A percentile compares a stretch with the other conserved stretches of the same genome.
phyloP scores from a whole-genome alignment of 2,113 vertebrate genomes.

The Catharus bicknelli region DNA sequence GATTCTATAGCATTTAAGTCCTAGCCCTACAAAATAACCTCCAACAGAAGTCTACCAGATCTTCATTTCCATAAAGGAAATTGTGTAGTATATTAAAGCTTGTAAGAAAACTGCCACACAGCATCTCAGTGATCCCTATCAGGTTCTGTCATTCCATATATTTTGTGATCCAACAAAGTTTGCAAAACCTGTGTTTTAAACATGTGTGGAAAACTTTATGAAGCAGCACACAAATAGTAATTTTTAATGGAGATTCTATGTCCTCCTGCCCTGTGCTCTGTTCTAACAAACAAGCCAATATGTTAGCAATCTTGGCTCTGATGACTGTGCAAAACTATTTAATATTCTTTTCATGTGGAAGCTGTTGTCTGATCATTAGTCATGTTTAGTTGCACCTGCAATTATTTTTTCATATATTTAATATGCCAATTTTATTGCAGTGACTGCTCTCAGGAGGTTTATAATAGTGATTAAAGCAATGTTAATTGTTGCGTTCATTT shows the following conservation, averaged over 20 bases:
- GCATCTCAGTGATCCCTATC: neutral
- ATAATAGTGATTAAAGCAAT: slow-evolving; percentile 61
- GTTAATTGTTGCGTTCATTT: slow-evolving; percentile 63
- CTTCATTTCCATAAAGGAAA: slow-evolving; percentile 25
- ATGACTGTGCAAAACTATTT: slow-evolving; percentile 47
- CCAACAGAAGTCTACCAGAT: neutral
- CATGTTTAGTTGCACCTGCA: slow-evolving; percentile 71
- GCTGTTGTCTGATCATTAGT: slow-evolving; percentile 72
- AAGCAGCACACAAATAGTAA: neutral
- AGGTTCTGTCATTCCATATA: neutral
- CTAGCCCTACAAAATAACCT: neutral
- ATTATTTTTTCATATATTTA: slow-evolving; percentile 72
- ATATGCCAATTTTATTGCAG: slow-evolving; percentile 67
- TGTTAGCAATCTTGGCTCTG: slow-evolving; percentile 30
- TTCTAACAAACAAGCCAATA: neutral
- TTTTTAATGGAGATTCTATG: neutral
- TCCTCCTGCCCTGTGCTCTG: neutral
- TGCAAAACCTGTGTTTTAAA: neutral
- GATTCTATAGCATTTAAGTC: neutral
- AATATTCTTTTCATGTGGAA: slow-evolving; percentile 61
- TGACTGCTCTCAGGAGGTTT: slow-evolving; percentile 63
- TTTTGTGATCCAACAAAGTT: neutral
- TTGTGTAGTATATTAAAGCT: neutral
- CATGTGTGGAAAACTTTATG: neutral
- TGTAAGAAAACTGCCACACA: neutral